Percentiles rank a stretch among this genome's conserved stretches.
phyloP scores from a whole-genome alignment of 2,113 vertebrate species.

The Bufo bufo region DNA sequence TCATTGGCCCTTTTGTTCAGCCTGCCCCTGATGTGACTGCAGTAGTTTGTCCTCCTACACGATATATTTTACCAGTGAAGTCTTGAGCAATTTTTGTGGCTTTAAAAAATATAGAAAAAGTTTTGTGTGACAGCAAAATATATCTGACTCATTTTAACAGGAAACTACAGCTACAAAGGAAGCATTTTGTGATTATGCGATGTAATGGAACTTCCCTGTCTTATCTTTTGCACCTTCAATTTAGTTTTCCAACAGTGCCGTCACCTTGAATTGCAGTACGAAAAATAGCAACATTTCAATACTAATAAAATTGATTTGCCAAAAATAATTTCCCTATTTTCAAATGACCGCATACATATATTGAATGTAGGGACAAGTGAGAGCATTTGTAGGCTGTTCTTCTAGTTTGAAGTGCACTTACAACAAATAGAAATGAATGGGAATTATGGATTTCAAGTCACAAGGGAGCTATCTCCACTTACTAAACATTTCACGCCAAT shows the following conservation, averaged over 20 bases:
- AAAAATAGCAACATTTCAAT: not conserved
- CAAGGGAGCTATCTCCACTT: not conserved
- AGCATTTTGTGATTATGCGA: not conserved
- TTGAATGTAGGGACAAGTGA: not conserved
- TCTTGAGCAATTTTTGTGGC: not conserved
- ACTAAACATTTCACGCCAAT: not conserved
- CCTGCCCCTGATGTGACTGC: too few species aligned
- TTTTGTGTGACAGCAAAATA: not conserved
- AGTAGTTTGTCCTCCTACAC: not conserved
- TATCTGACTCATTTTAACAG: not conserved
- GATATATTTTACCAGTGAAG: not conserved
- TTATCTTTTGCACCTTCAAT: not conserved
- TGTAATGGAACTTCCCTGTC: not conserved
- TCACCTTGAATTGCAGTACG: not conserved
- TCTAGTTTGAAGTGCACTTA: not conserved
- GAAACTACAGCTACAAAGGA: not conserved
- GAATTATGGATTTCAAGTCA: not conserved
- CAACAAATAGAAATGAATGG: slow-evolving; percentile 1
- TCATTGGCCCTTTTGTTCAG: too few species aligned
- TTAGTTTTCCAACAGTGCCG: not conserved
- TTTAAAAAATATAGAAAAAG: not conserved
- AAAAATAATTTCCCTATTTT: not conserved
- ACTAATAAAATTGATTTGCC: not conserved
- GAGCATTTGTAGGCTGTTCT: not conserved
- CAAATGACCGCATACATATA: not conserved